Evolutionary conservation across 1,140 invertebrate species (phyloP).

Genomic region (Philotrypesis tridentata): DNA sequence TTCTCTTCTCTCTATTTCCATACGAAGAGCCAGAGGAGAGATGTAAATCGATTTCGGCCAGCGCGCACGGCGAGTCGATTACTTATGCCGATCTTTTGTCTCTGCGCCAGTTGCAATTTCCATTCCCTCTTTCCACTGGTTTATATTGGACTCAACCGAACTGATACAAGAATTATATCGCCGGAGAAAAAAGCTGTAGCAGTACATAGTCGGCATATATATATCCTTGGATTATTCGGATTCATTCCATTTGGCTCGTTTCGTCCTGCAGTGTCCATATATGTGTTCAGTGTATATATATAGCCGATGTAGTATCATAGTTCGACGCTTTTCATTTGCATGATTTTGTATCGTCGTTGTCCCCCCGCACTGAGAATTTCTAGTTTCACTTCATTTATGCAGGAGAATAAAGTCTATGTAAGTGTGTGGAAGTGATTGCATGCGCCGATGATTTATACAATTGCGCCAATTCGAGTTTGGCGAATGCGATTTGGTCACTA

Average conservation of each 20-base stretch:
- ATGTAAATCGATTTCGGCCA: slow-evolving; percentile 30
- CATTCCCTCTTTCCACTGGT: not conserved
- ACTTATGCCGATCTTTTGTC: slow-evolving; percentile 44
- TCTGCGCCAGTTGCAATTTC: slow-evolving; percentile 26
- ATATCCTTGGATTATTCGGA: not conserved
- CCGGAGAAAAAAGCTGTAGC: too few relatives aligned
- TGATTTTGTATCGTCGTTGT: not conserved
- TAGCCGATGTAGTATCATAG: not conserved
- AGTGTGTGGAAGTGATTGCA: too few relatives aligned
- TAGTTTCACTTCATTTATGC: too few relatives aligned
- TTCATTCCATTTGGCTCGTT: not conserved
- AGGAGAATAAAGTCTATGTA: too few relatives aligned
- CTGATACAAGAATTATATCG: not conserved
- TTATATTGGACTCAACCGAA: not conserved
- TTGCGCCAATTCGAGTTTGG: not conserved
- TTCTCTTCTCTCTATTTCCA: slow-evolving; percentile 26
- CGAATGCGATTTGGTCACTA: not conserved
- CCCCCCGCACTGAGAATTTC: too few relatives aligned
- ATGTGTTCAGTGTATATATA: too few relatives aligned
- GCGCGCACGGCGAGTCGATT: slow-evolving; percentile 32
- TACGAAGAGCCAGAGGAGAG: not conserved
- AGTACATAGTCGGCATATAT: not conserved
- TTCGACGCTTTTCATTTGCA: not conserved
- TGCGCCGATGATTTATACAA: not conserved
- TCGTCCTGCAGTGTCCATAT: not conserved